These are phyloP conservation scores for Polyergus mexicanus DNA, from an alignment of 1,140 invertebrate genomes.

Conservation along the genomic window DNA sequence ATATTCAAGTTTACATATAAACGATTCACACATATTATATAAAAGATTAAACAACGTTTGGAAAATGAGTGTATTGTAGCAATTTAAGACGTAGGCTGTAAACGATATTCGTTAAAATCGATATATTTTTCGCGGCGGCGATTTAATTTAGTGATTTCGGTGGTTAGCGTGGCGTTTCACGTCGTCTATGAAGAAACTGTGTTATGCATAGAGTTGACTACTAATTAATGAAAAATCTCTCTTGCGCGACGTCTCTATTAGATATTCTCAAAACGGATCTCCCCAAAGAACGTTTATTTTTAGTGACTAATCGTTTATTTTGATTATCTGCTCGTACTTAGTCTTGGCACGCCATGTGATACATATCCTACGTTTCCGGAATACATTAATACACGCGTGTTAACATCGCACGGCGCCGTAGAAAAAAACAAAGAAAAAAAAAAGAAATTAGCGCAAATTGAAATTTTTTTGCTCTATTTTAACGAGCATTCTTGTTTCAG, in stretches of 20 bases:
- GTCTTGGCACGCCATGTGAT: conserved; percentile 15
- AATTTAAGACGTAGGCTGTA: neutral
- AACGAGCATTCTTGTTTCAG: neutral
- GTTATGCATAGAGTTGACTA: neutral
- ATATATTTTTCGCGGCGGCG: neutral
- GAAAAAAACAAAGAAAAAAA: conserved; percentile 20
- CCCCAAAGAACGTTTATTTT: conserved; percentile 24
- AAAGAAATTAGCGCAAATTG: neutral
- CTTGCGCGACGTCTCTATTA: neutral
- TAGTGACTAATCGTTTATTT: conserved; percentile 23
- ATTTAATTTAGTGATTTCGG: conserved; percentile 22
- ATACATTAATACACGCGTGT: conserved; percentile 9
- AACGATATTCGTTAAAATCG: neutral
- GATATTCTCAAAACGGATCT: neutral
- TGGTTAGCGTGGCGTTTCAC: neutral
- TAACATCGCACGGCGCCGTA: neutral
- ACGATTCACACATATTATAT: conserved; percentile 8
- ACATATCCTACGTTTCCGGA: conserved; percentile 22
- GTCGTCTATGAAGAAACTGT: neutral
- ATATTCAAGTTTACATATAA: conserved; percentile 1
- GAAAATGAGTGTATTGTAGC: conserved; percentile 1
- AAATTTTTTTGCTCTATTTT: neutral
- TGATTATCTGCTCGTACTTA: conserved; percentile 32
- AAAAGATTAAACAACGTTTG: conserved; percentile 1
- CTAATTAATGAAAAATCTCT: conserved; percentile 17